Evolutionary conservation across 2,113 vertebrate species (phyloP).

Genomic region (Serilophus lunatus): DNA sequence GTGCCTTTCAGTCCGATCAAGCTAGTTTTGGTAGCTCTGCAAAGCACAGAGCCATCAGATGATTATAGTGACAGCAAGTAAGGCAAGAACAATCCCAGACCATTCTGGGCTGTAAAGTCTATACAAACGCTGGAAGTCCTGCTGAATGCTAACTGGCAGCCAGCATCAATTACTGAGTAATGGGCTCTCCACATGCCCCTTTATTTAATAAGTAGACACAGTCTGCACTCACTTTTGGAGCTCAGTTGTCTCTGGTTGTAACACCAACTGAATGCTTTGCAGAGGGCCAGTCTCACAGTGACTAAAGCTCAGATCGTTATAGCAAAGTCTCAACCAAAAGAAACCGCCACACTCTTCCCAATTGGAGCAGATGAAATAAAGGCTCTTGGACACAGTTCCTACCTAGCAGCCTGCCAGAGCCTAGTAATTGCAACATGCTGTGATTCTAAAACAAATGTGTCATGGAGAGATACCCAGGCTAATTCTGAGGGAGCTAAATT

Average conservation of each 20-base stretch:
- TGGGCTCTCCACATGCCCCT: constrained; percentile 31
- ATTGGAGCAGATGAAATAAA: constrained; percentile 31
- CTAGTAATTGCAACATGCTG: constrained; percentile 43
- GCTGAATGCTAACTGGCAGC: constrained; percentile 58
- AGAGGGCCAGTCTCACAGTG: background rate
- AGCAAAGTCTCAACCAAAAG: constrained; percentile 34
- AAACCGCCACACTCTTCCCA: constrained; percentile 43
- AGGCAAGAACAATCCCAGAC: constrained; percentile 42
- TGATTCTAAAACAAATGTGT: constrained; percentile 37
- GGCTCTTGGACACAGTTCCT: constrained; percentile 37
- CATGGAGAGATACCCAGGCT: constrained; percentile 6
- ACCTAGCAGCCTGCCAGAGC: constrained; percentile 10
- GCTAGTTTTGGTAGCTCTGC: background rate
- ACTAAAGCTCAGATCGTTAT: constrained; percentile 24
- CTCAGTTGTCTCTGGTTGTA: constrained; percentile 37
- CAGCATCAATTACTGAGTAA: constrained; percentile 49
- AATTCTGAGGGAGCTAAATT: background rate
- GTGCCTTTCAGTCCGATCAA: background rate
- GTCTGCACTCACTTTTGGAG: constrained; percentile 34
- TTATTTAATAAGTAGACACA: constrained; percentile 30
- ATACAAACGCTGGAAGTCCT: constrained; percentile 34
- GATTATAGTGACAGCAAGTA: constrained; percentile 10
- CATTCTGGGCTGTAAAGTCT: constrained; percentile 17
- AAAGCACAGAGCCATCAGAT: background rate
- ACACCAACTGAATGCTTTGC: constrained; percentile 42